Evolutionary conservation across 2,797 vertebrate genomes (phyloP).

Genomic region (Erithacus rubecula): DNA sequence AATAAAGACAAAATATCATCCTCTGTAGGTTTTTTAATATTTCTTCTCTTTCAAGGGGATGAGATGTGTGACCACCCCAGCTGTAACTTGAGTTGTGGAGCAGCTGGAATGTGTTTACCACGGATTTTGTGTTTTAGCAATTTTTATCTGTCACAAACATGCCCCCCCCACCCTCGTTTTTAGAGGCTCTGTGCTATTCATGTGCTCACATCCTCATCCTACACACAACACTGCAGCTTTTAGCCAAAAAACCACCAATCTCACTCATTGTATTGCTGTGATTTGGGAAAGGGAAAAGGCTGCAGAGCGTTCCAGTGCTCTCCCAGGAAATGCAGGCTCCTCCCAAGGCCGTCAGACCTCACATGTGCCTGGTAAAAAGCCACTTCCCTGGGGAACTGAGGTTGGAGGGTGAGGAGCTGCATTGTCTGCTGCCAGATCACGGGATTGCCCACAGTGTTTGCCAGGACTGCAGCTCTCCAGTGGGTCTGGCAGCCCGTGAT

Average conservation of each 20-base stretch:
- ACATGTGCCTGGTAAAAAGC: neutral
- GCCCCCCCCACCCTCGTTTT: neutral
- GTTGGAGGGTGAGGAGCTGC: neutral
- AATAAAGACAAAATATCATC: neutral
- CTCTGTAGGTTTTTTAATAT: neutral
- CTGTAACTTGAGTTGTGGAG: neutral
- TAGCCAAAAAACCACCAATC: neutral
- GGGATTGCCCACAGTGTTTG: neutral
- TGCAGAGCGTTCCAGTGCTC: neutral
- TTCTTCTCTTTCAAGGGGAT: neutral
- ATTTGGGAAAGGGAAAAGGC: neutral
- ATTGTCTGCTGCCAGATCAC: neutral
- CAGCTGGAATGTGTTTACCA: slow-evolving; percentile 26
- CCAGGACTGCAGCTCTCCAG: neutral
- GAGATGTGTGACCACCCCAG: neutral
- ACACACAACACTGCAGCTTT: neutral
- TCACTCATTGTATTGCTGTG: neutral
- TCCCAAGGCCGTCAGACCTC: neutral
- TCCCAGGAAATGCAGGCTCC: neutral
- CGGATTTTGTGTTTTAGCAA: neutral
- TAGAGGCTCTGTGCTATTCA: neutral
- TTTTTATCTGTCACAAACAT: neutral
- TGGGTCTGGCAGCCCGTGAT: neutral
- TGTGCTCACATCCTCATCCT: neutral
- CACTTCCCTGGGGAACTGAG: neutral